A percentile compares a stretch with the other conserved stretches of the same genome.
Evolutionary conservation across 1,140 invertebrate genomes (phyloP).

Genomic region (Oryctes rhinoceros): DNA sequence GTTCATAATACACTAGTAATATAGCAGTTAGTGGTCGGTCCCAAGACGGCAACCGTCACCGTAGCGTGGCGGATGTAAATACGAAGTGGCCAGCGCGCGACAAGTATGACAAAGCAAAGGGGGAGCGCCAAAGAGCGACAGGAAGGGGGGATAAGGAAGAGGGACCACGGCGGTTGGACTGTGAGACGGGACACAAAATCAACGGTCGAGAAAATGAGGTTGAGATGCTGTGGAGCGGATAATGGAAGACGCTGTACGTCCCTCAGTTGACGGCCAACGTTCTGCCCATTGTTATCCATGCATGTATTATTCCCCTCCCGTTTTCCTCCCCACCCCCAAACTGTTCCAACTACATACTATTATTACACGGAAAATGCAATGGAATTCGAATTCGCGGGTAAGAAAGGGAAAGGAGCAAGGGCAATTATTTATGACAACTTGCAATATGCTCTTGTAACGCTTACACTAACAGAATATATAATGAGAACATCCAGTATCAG

Average conservation of each 20-base stretch:
- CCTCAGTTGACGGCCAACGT: slow-evolving; percentile 50
- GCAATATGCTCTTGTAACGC: neutral
- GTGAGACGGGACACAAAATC: slow-evolving; percentile 58
- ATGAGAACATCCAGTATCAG: too few species aligned
- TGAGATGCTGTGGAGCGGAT: slow-evolving; percentile 61
- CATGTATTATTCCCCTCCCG: slow-evolving; percentile 39
- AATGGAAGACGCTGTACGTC: slow-evolving; percentile 60
- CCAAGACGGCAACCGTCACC: slow-evolving; percentile 37
- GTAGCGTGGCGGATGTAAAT: slow-evolving; percentile 46
- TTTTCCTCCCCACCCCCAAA: neutral
- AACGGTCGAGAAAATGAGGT: slow-evolving; percentile 65
- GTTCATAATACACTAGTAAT: slow-evolving; percentile 48
- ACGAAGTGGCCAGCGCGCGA: slow-evolving; percentile 48
- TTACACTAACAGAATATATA: too few species aligned
- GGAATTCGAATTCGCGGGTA: neutral
- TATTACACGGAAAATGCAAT: neutral
- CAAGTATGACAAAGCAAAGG: slow-evolving; percentile 49
- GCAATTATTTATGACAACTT: neutral
- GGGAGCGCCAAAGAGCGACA: neutral
- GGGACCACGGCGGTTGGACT: slow-evolving; percentile 43
- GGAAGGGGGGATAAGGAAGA: neutral
- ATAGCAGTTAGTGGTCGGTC: slow-evolving; percentile 49
- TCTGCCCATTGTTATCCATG: slow-evolving; percentile 45
- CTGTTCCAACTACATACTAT: slow-evolving; percentile 18
- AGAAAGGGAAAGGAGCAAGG: too few species aligned